Conservation (phyloP, 2,113 vertebrate species). For the cattle (Bos taurus) region ARS-UCD2.0 NC_037339.1:46523501-46524000, state of each 20-base stretch:
- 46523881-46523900: constrained; percentile 41
- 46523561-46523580: not conserved
- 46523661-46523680: not conserved
- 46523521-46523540: not conserved
- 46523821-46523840: constrained; percentile 44
- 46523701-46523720: not conserved
- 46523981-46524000: not conserved
- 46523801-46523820: constrained; percentile 69
- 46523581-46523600: not conserved
- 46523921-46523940: not conserved
- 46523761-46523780: constrained; percentile 46
- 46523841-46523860: constrained; percentile 2
- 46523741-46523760: constrained; percentile 14
- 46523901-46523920: not conserved
- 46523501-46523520: not conserved
- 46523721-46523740: constrained; percentile 12
- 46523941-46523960: not conserved
- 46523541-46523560: not conserved
- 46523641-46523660: constrained; percentile 15
- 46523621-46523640: not conserved
- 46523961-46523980: not conserved
- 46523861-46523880: constrained; percentile 50
- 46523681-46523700: constrained; percentile 8
- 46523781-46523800: constrained; percentile 65
- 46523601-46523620: not conserved